These are phyloP conservation scores for Euzophera pinguis DNA, from an alignment of 2,888 invertebrate genomes.

Conservation along the genomic window DNA sequence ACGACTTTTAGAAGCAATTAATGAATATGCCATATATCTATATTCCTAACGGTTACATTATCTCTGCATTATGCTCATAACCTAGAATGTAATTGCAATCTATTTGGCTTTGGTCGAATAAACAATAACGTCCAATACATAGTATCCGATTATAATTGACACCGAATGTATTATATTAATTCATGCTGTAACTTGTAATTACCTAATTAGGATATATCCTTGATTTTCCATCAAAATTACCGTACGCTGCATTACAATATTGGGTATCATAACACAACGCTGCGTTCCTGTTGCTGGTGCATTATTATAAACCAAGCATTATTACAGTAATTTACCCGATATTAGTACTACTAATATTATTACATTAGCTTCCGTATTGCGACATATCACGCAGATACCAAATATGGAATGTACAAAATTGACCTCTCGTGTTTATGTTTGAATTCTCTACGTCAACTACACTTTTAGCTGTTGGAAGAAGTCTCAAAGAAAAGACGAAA, in stretches of 20 bases:
- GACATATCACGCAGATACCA: slow-evolving; percentile 8
- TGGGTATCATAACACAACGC: not conserved
- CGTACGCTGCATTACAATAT: not conserved
- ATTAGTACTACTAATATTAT: slow-evolving; percentile 3
- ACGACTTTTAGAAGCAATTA: too few species aligned
- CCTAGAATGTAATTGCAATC: too few species aligned
- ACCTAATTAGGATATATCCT: not conserved
- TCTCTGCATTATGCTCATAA: too few species aligned
- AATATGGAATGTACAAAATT: not conserved
- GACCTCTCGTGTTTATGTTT: too few species aligned
- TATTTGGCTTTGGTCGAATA: too few species aligned
- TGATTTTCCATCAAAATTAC: not conserved
- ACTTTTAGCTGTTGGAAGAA: too few species aligned
- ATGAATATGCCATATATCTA: too few species aligned
- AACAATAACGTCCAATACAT: not conserved
- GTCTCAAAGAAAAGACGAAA: too few species aligned
- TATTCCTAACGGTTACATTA: too few species aligned
- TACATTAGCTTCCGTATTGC: slow-evolving; percentile 7
- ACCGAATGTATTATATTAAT: not conserved
- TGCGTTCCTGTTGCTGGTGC: not conserved
- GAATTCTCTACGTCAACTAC: too few species aligned
- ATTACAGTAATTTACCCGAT: slow-evolving; percentile 8
- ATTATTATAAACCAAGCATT: slow-evolving; percentile 5
- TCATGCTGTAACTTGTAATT: not conserved
- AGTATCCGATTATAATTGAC: not conserved